phyloP scores from a whole-genome alignment of 2,113 vertebrate species.

The Epinephelus cyanopodus region DNA sequence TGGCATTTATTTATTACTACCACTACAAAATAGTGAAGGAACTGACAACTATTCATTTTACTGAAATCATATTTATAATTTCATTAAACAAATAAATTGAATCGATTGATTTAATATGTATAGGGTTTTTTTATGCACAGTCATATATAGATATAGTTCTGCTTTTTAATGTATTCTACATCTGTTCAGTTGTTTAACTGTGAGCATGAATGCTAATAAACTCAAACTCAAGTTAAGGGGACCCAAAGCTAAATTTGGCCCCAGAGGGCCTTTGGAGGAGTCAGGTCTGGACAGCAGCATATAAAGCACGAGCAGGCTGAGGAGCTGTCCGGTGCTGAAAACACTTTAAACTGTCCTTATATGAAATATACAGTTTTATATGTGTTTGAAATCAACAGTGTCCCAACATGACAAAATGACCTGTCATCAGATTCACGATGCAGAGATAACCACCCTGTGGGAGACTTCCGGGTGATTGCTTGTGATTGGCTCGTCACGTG shows the following conservation, averaged over 20 bases:
- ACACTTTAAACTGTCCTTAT: not conserved
- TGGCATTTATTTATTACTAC: too few species aligned
- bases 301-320: not conserved
- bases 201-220: too few species aligned
- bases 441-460: slow-evolving; percentile 4
- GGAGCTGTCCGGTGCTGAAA: slow-evolving; percentile 68
- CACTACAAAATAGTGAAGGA: too few species aligned
- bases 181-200: too few species aligned
- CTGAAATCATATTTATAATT: too few species aligned
- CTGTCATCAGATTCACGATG: slow-evolving; percentile 29
- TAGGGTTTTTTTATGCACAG: too few species aligned
- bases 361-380: not conserved
- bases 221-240: not conserved
- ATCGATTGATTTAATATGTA: too few species aligned
- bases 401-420: slow-evolving; percentile 10
- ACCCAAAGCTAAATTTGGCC: not conserved
- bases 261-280: not conserved
- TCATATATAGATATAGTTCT: too few species aligned
- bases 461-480: slow-evolving; percentile 11
- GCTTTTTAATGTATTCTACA: too few species aligned
- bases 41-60: too few species aligned
- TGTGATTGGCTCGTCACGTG: slow-evolving; percentile 32
- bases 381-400: slow-evolving; percentile 5
- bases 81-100: too few species aligned
- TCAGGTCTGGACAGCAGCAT: not conserved